Percentiles rank a stretch among this genome's conserved stretches.
phyloP scores from a whole-genome alignment of 2,113 vertebrate species.

The Psittacula cyanocephala region DNA sequence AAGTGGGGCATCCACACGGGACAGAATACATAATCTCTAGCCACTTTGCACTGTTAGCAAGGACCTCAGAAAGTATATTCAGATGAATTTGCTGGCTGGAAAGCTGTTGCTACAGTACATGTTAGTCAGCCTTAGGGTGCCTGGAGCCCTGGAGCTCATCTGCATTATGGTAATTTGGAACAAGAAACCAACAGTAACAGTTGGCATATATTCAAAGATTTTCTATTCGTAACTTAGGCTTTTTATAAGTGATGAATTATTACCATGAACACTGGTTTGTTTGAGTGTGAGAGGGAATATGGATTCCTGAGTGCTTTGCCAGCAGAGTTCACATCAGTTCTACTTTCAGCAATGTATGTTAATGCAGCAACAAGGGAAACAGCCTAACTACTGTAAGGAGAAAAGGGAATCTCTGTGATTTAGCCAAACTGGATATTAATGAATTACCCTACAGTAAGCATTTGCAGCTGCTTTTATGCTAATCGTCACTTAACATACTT shows the following conservation, averaged over 20 bases:
- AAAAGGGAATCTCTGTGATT: slow-evolving; percentile 46
- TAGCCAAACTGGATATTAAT: slow-evolving; percentile 50
- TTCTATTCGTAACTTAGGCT: slow-evolving; percentile 37
- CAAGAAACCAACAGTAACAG: slow-evolving; percentile 37
- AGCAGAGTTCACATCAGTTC: slow-evolving; percentile 27
- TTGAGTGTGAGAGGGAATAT: slow-evolving; percentile 12
- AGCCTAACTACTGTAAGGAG: neutral
- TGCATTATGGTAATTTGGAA: slow-evolving; percentile 44
- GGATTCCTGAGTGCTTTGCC: slow-evolving; percentile 4
- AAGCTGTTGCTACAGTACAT: neutral
- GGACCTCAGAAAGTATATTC: neutral
- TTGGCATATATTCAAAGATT: slow-evolving; percentile 35
- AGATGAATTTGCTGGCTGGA: neutral
- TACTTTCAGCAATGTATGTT: slow-evolving; percentile 59
- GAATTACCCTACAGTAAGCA: slow-evolving; percentile 6
- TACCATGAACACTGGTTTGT: neutral
- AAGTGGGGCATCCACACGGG: neutral
- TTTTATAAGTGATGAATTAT: slow-evolving; percentile 38
- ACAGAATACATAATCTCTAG: neutral
- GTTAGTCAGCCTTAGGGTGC: neutral
- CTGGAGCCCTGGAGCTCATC: slow-evolving; percentile 35
- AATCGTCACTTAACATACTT: neutral
- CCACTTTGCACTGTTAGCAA: neutral
- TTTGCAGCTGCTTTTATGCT: slow-evolving; percentile 21
- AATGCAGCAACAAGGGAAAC: slow-evolving; percentile 63